These are phyloP conservation scores for Diadegma fenestrale DNA, from an alignment of 2,888 invertebrate species.

Conservation along the genomic window DNA sequence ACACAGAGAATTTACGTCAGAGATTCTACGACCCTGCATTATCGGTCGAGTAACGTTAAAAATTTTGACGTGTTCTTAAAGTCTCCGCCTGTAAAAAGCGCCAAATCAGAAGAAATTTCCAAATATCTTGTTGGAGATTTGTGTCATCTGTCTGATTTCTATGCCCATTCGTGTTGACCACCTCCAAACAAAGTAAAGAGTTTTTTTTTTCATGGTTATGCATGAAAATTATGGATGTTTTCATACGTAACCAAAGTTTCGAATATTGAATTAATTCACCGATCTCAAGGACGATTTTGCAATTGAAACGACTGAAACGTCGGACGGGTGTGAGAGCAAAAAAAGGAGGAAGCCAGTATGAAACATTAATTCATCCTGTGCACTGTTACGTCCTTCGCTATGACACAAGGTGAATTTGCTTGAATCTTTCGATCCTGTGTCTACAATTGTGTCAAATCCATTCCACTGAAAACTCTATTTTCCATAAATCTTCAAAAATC, in stretches of 20 bases:
- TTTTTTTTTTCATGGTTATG: conserved; percentile 17
- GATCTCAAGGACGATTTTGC: conserved; percentile 25
- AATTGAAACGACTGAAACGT: conserved; percentile 21
- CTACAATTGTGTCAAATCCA: too few relatives aligned
- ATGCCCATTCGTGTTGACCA: neutral
- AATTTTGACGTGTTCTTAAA: neutral
- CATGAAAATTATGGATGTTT: conserved; percentile 30
- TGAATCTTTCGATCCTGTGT: too few relatives aligned
- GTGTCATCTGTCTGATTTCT: neutral
- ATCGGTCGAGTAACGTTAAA: neutral
- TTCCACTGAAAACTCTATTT: neutral
- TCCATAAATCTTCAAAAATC: neutral
- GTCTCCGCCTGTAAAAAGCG: neutral
- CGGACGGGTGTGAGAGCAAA: conserved; percentile 3
- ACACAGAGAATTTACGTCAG: neutral
- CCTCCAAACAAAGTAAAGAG: neutral
- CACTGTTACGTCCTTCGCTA: neutral
- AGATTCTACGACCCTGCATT: neutral
- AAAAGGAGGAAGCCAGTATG: neutral
- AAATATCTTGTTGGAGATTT: conserved; percentile 1
- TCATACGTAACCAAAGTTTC: conserved; percentile 26
- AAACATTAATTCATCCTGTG: neutral
- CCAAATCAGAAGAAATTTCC: neutral
- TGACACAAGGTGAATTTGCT: neutral
- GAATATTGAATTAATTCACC: conserved; percentile 30